Evolutionary conservation across 2,113 vertebrate species (phyloP), one percentile per base, ranked within the genome.

Genomic region (Dascyllus trimaculatus): DNA sequence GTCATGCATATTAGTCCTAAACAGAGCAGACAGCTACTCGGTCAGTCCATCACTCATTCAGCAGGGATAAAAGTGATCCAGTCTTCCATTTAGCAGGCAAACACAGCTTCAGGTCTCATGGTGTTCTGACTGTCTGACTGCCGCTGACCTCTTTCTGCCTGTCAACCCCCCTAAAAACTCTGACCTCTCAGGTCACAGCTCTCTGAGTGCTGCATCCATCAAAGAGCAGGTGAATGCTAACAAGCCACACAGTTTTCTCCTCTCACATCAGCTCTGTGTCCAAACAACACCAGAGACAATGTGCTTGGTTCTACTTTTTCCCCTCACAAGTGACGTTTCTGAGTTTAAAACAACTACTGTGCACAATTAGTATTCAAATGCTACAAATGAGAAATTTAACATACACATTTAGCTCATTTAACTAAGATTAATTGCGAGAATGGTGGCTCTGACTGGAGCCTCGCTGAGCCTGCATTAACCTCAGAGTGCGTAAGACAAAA

Each of bases 101-200:
- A 75, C 38, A 24, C 61, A 32, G 63, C 1, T 14, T 45, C 40
- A 54, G 64, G 22, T 78, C 69, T 81, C 45, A 17, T 14, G 76
- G 58, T 49, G 58, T 73, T 66, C 71, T 26, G 49, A 63, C 62
- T 11, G 43, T 45, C 56, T 2, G 75, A 68, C 70, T 78, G 66
- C 73, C 11, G 18, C 67, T 71, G 85, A 81, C 74, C 82, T 81
- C 67, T 69, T 84, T 79, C 85, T 77, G 71, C 74, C 58, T 6
- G 59, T 88, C 84, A 81, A 60, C 29, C 15, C 59, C 2, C 61
- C 26, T 1, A 63, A 78, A 61, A 10, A 46, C 51, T 64, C 79
- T 76, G 82, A 85, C 80, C 88, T 57, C 78, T 79, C 54, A 51
- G 85, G 70, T 85, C 85, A 62, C 63, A 22, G 74, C 51, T 87